A percentile compares a stretch with the other conserved stretches of the same genome.
Conservation (phyloP, 2,888 invertebrate genomes). For the Drosophila ustulata region DNA sequence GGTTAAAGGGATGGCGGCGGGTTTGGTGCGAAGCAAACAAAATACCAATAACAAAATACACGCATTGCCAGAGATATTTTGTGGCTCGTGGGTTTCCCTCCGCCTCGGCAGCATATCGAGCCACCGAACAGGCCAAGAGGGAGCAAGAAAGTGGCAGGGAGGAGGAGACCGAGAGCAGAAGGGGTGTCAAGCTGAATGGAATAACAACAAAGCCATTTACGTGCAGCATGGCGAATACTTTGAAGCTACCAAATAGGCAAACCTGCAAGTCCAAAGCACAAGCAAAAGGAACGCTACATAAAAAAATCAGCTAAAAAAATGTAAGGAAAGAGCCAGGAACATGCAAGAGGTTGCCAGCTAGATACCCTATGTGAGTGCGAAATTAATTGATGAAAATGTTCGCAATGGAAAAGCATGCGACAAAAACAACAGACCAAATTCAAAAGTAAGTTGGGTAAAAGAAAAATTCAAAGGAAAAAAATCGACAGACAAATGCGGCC, state of each 20-base stretch:
- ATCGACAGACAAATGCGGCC: background rate
- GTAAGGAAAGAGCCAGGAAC: background rate
- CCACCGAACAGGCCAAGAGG: background rate
- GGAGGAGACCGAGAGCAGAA: background rate
- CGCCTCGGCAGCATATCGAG: conserved; percentile 30
- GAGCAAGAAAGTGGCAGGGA: background rate
- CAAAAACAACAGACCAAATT: too few relatives aligned
- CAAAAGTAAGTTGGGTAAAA: background rate
- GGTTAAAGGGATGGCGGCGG: background rate
- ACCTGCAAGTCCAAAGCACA: conserved; percentile 33
- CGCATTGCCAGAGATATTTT: conserved; percentile 47
- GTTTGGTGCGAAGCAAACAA: conserved; percentile 31
- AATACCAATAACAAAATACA: conserved; percentile 63
- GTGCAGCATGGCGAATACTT: conserved; percentile 53
- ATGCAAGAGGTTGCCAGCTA: background rate
- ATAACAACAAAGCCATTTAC: conserved; percentile 61
- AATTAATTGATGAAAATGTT: too few relatives aligned
- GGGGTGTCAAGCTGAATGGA: conserved; percentile 24
- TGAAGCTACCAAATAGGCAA: conserved; percentile 55
- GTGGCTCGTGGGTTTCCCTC: conserved; percentile 1
- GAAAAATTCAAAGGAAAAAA: background rate
- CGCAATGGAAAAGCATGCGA: too few relatives aligned
- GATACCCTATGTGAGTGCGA: background rate
- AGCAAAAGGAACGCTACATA: conserved; percentile 7
- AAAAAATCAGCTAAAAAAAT: conserved; percentile 1